Conservation (phyloP, 2,888 invertebrate genomes). For the Aporophyla nigra region DNA sequence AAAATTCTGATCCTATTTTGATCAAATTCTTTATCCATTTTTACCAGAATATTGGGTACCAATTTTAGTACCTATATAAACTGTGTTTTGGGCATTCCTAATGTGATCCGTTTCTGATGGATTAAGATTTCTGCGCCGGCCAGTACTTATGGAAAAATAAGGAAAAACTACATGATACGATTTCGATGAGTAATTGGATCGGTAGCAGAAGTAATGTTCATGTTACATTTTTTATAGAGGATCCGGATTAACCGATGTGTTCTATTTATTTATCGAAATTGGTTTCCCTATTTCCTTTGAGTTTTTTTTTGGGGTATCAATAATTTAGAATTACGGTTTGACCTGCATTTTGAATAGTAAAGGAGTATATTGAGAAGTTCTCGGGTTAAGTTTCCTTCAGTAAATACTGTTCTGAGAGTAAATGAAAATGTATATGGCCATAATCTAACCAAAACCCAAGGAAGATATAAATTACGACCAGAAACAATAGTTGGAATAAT, state of each 20-base stretch:
- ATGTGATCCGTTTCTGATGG: slow-evolving; percentile 9
- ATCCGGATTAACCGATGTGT: slow-evolving; percentile 65
- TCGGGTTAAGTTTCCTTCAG: not conserved
- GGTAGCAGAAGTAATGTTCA: slow-evolving; percentile 56
- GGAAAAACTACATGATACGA: slow-evolving; percentile 45
- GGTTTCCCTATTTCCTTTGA: slow-evolving; percentile 55
- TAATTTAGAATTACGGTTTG: slow-evolving; percentile 17
- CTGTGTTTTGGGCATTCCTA: not conserved
- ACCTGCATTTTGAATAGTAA: slow-evolving; percentile 2
- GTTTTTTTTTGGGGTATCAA: slow-evolving; percentile 16
- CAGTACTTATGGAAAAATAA: slow-evolving; percentile 49
- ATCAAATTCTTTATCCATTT: not conserved
- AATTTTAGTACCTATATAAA: slow-evolving; percentile 1
- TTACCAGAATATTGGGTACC: not conserved
- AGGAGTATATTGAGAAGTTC: not conserved
- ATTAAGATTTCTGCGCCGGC: slow-evolving; percentile 17
- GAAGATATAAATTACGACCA: not conserved
- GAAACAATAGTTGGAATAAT: not conserved
- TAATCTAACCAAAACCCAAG: not conserved
- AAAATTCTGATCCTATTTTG: not conserved
- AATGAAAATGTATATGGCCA: not conserved
- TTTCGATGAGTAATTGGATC: slow-evolving; percentile 60
- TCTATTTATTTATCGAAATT: slow-evolving; percentile 68
- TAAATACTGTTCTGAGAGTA: not conserved
- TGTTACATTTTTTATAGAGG: slow-evolving; percentile 67